Base-by-base conservation (phyloP, 2,888 invertebrate genomes). In the Eristalis intricaria region DNA sequence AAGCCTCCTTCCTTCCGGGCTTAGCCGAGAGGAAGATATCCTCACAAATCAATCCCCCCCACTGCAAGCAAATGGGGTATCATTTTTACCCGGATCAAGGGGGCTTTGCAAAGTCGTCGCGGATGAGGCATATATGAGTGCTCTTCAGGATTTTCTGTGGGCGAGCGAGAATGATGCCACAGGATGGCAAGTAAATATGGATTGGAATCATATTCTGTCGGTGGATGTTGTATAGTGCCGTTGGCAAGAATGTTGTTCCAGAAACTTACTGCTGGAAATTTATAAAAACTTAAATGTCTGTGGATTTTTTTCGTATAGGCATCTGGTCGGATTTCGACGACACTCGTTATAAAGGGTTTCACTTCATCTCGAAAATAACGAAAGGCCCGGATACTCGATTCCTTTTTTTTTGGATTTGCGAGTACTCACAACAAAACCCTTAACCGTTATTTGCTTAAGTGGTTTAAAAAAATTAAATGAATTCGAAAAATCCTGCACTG, bases 51-150 rank as follows among this genome's bases (percentile, higher is more conserved):
- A 58, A 61, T 23, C 23, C 26, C 13, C 13, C 13, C 58, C n/a
- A 22, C 65, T 56, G 29, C 22, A 29, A 65, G 60, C 71, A 64
- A 71, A 70, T 78, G 64, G 78, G 58, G 40, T 66, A 71, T 79
- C 73, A 66, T 60, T 4, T 10, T 13, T 70, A 11, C n/a, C 23
- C 35, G n/a, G 7, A 26, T 11, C 22, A 60, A 5, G 19, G 5
- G 29, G 29, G 40, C 66, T 64, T 38, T 70, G 64, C 29, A 69
- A 40, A 19, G 22, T 23, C 26, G 22, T 19, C 50, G 50, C 50
- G 50, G 56, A 7, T 8, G 7, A 26, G 19, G 15, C 56, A 10
- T 50, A 69, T 56, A 56, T 22, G 69, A 77, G 50, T 13, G 56
- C 29, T 64, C 19, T 19, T 15, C 29, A 22, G 10, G 22, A 19